These are phyloP conservation scores for Plemyria rubiginata DNA, from an alignment of 2,888 invertebrate species.

Conservation along the genomic window DNA sequence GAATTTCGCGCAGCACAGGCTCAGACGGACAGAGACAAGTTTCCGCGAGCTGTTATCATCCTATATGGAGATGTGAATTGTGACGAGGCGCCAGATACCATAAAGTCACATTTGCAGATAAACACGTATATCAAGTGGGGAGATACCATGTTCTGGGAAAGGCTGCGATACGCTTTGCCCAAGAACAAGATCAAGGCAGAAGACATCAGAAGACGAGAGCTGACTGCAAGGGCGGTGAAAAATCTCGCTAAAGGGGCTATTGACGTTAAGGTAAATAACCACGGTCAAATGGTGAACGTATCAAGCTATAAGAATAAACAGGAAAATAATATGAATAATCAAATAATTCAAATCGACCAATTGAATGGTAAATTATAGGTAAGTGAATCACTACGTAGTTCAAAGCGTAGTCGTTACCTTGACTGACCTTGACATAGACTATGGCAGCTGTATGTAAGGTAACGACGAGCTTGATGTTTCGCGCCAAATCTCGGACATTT, in stretches of 20 bases:
- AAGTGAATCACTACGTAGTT: too few relatives aligned
- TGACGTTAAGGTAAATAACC: constrained; percentile 1
- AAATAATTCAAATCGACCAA: not conserved
- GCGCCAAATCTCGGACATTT: not conserved
- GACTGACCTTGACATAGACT: too few relatives aligned
- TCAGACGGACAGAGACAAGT: constrained; percentile 63
- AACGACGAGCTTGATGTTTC: too few relatives aligned
- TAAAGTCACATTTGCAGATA: constrained; percentile 87
- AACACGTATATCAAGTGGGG: constrained; percentile 93
- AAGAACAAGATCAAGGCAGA: constrained; percentile 8
- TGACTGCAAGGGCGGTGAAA: not conserved
- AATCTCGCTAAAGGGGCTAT: constrained; percentile 6
- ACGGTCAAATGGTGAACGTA: not conserved
- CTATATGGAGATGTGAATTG: constrained; percentile 86
- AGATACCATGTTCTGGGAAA: constrained; percentile 92
- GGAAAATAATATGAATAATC: not conserved
- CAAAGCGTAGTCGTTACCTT: too few relatives aligned
- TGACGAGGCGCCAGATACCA: constrained; percentile 63
- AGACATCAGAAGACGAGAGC: not conserved
- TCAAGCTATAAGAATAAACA: not conserved
- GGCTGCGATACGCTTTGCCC: constrained; percentile 89
- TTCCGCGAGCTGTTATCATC: constrained; percentile 89
- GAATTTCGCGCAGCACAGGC: constrained; percentile 85
- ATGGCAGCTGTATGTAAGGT: too few relatives aligned
- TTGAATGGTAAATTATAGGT: not conserved